phyloP scores from a whole-genome alignment of 2,797 vertebrate species.

The Pogoniulus pusillus region DNA sequence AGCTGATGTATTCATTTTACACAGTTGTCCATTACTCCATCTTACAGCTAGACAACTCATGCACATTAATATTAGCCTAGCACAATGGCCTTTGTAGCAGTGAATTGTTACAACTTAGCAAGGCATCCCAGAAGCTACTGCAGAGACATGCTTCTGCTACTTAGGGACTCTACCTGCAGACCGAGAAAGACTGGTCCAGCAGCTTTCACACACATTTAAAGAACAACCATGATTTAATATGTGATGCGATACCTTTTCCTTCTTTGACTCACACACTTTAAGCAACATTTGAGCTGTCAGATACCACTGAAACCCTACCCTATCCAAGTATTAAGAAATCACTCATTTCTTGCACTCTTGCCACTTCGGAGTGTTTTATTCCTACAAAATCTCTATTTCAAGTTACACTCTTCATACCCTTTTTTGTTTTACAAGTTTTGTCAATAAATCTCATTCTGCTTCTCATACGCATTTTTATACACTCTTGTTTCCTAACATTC shows the following conservation, averaged over 20 bases:
- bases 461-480: background rate
- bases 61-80: background rate
- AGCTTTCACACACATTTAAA: background rate
- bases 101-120: background rate
- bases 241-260: background rate
- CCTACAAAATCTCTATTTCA: background rate
- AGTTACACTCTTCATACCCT: background rate
- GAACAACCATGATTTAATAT: background rate
- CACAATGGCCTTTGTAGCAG: background rate
- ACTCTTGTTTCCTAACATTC: background rate
- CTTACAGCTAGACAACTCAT: background rate
- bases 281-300: background rate
- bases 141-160: background rate
- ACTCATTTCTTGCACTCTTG: background rate
- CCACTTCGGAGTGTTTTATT: background rate
- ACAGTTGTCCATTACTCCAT: background rate
- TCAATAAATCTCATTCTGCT: background rate
- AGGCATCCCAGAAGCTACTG: background rate
- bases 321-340: background rate
- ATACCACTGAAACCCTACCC: background rate
- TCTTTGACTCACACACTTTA: background rate
- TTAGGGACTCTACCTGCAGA: background rate
- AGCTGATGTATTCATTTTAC: background rate
- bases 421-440: background rate
- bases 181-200: background rate